Percentiles rank a stretch among this genome's conserved stretches.
Conservation (phyloP, 1,140 invertebrate species). For the Megalonaias nervosa region DNA sequence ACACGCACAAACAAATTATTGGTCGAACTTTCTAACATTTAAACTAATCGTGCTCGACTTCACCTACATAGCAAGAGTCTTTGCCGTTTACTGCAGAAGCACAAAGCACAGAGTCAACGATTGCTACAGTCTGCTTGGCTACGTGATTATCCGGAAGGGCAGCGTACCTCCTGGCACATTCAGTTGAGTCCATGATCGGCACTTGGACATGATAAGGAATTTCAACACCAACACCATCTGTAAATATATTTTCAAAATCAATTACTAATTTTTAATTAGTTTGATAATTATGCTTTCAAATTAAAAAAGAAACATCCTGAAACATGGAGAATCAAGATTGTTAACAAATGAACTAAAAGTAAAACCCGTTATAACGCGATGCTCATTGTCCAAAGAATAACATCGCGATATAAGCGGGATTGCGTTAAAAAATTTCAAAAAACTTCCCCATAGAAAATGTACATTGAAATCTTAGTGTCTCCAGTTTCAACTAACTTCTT, state of each 20-base stretch:
- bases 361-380: no score
- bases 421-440: no score
- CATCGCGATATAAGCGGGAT: no score
- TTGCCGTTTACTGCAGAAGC: conserved; percentile 38
- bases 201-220: conserved; percentile 45
- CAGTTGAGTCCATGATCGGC: conserved; percentile 37
- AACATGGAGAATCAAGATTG: no score
- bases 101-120: conserved; percentile 53
- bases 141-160: conserved; percentile 39
- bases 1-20: not conserved
- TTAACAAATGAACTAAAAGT: no score
- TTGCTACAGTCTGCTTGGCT: conserved; percentile 32
- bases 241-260: not conserved
- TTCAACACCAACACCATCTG: conserved; percentile 46
- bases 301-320: no score
- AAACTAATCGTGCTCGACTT: not conserved
- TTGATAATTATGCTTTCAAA: no score
- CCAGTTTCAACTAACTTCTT: no score
- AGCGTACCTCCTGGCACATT: conserved; percentile 40
- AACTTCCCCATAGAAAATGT: no score
- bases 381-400: no score
- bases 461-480: no score
- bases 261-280: no score
- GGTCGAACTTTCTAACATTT: not conserved
- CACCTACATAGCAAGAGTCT: conserved; percentile 47